Conservation (phyloP, 2,888 invertebrate genomes). For the Ariolimax columbianus region DNA sequence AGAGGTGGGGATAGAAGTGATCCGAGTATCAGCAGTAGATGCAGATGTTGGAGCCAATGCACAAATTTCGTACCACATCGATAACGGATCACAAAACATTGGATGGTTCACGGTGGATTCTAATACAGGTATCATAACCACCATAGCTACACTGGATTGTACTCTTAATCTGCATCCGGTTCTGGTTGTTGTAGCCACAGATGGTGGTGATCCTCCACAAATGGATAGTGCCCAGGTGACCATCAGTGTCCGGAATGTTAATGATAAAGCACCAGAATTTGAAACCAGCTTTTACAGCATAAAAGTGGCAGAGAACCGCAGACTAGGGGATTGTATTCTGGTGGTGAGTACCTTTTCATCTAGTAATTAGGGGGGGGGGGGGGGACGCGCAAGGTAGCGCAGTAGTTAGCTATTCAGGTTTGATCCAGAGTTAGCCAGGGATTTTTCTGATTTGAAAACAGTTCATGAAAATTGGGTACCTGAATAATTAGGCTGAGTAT, state of each 20-base stretch:
- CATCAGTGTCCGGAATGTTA: slow-evolving; percentile 94
- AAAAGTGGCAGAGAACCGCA: slow-evolving; percentile 91
- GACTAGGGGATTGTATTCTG: slow-evolving; percentile 93
- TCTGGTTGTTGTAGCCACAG: slow-evolving; percentile 90
- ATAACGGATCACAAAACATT: slow-evolving; percentile 84
- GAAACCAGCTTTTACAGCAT: slow-evolving; percentile 96
- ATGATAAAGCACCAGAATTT: slow-evolving; percentile 97
- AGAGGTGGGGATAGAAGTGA: slow-evolving; percentile 89
- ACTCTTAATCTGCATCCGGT: slow-evolving; percentile 94
- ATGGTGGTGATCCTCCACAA: slow-evolving; percentile 90
- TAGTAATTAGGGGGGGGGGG: too few species aligned
- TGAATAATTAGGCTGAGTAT: too few species aligned
- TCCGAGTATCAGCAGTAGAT: slow-evolving; percentile 83
- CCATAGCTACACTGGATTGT: slow-evolving; percentile 92
- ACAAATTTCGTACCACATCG: slow-evolving; percentile 85
- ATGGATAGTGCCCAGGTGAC: slow-evolving; percentile 88
- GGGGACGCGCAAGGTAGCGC: too few species aligned
- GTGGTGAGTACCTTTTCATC: slow-evolving; percentile 84
- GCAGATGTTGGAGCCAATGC: slow-evolving; percentile 89
- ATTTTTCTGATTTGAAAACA: too few species aligned
- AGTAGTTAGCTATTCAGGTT: too few species aligned
- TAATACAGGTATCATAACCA: slow-evolving; percentile 92
- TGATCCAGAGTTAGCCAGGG: too few species aligned
- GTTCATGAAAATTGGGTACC: too few species aligned
- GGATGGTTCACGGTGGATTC: slow-evolving; percentile 95